Conservation (phyloP, 2,113 vertebrate genomes). For the Nipponia nippon region DNA sequence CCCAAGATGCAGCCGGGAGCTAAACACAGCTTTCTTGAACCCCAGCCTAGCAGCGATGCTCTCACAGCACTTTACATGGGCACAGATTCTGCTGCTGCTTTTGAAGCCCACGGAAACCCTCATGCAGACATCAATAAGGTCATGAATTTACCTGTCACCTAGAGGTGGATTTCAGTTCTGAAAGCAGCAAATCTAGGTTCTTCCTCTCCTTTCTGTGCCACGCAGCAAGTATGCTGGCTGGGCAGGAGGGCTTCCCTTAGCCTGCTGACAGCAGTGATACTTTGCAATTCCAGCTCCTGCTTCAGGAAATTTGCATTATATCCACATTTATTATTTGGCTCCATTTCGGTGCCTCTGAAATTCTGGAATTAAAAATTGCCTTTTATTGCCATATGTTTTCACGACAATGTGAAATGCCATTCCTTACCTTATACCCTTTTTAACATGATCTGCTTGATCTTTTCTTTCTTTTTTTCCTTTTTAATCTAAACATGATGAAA, state of each 20-base stretch:
- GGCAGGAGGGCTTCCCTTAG: neutral
- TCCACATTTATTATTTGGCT: neutral
- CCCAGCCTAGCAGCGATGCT: neutral
- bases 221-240: neutral
- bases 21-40: neutral
- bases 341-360: neutral
- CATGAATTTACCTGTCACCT: neutral
- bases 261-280: neutral
- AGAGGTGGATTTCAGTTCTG: neutral
- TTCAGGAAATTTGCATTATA: neutral
- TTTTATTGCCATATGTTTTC: neutral
- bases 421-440: neutral
- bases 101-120: neutral
- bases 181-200: neutral
- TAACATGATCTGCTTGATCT: neutral
- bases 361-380: neutral
- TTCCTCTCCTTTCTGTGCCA: neutral
- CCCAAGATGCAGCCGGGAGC: neutral
- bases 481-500: neutral
- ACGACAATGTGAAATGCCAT: neutral
- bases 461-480: neutral
- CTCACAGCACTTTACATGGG: accelerated
- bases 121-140: neutral
- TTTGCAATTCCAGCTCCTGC: neutral
- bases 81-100: neutral